These are phyloP conservation scores for Sebastes diaconus DNA, from an alignment of 2,797 vertebrate species.

Conservation along the genomic window DNA sequence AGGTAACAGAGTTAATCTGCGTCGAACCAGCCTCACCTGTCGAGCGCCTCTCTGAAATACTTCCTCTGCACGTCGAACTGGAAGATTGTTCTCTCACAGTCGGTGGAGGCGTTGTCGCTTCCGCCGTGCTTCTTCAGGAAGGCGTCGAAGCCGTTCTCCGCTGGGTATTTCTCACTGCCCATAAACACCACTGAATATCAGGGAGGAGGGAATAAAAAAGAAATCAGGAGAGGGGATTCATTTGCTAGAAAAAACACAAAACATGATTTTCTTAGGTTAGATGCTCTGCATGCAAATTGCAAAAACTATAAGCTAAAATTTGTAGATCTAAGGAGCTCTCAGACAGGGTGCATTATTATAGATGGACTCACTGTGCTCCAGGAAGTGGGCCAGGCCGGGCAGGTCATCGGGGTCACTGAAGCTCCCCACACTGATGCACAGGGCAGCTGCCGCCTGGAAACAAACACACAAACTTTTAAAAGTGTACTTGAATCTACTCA, in stretches of 20 bases:
- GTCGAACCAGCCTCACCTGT: conserved; percentile 83
- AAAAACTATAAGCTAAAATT: neutral
- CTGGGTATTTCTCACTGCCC: conserved; percentile 96
- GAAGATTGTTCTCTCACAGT: conserved; percentile 96
- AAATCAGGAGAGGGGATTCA: neutral
- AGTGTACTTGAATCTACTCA: neutral
- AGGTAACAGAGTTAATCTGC: neutral
- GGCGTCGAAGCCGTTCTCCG: conserved; percentile 94
- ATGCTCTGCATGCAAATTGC: neutral
- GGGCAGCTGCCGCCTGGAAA: conserved; percentile 92
- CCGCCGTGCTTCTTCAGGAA: conserved; percentile 98
- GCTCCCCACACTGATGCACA: conserved; percentile 93
- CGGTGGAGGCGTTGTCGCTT: conserved; percentile 94
- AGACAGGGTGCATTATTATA: neutral
- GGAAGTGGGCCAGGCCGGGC: conserved; percentile 96
- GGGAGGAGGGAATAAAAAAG: neutral
- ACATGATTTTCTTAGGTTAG: neutral
- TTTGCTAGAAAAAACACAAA: neutral
- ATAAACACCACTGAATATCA: conserved; percentile 93
- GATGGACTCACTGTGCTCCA: conserved; percentile 93
- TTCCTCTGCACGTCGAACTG: conserved; percentile 96
- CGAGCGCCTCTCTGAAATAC: conserved; percentile 92
- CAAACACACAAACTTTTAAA: neutral
- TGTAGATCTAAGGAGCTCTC: neutral
- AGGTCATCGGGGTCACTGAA: conserved; percentile 97